phyloP scores from a whole-genome alignment of 2,113 vertebrate species.

The Zootoca vivipara region DNA sequence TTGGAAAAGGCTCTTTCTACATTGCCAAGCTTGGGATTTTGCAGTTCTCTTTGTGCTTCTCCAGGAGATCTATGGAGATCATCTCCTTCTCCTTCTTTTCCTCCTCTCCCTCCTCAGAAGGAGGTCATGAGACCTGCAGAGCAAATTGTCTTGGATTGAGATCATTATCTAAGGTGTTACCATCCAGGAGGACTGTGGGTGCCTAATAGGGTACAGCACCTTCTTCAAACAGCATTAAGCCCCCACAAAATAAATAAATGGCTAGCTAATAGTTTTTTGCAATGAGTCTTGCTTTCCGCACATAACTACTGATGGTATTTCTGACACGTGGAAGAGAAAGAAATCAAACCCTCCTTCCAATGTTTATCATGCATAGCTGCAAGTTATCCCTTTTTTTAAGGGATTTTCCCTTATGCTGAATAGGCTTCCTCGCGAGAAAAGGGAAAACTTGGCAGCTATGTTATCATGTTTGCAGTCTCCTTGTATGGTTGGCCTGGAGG shows the following conservation, averaged over 20 bases:
- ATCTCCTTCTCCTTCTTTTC: no score
- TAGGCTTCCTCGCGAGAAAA: no score
- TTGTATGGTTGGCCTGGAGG: neutral
- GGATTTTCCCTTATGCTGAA: no score
- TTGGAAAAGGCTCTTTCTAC: neutral
- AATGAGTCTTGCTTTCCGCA: neutral
- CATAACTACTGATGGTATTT: neutral
- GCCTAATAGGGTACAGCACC: no score
- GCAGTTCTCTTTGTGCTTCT: no score
- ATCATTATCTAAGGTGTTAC: neutral
- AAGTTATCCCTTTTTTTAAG: no score
- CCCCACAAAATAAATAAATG: neutral
- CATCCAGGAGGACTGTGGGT: neutral
- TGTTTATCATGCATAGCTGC: neutral
- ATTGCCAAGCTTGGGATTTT: no score
- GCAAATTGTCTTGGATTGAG: neutral
- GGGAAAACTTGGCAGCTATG: no score
- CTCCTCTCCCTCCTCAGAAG: neutral
- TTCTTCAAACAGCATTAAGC: neutral
- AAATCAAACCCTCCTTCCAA: neutral
- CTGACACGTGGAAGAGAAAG: neutral
- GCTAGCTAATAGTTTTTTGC: neutral
- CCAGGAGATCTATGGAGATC: no score
- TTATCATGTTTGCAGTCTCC: no score
- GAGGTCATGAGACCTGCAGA: neutral